Evolutionary conservation across 1,140 invertebrate species (phyloP).

Genomic region (Macrostomum lignano): DNA sequence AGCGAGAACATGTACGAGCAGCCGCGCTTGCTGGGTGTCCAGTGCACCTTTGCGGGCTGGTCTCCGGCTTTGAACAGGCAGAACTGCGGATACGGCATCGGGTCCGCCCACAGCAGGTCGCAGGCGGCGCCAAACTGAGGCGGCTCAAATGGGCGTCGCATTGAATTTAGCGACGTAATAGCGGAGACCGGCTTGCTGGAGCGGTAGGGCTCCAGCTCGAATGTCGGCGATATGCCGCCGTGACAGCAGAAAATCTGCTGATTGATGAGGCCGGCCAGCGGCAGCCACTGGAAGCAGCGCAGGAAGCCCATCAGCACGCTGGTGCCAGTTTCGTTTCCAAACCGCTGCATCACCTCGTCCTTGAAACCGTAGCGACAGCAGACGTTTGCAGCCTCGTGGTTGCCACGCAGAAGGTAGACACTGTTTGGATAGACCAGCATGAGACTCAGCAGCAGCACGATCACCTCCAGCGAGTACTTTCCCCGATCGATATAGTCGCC

Average conservation of each 20-base stretch:
- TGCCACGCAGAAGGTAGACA: slow-evolving; percentile 38
- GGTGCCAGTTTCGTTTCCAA: too few relatives aligned
- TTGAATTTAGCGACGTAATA: too few relatives aligned
- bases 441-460: slow-evolving; percentile 23
- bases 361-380: slow-evolving; percentile 35
- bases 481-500: slow-evolving; percentile 34
- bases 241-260: slow-evolving; percentile 10
- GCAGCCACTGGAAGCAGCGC: too few relatives aligned
- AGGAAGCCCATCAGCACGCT: too few relatives aligned
- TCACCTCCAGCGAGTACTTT: slow-evolving; percentile 33
- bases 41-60: not conserved
- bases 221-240: slow-evolving; percentile 10
- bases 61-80: too few relatives aligned
- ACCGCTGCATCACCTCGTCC: too few relatives aligned
- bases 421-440: slow-evolving; percentile 34
- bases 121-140: slow-evolving; percentile 47
- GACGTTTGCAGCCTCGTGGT: slow-evolving; percentile 38
- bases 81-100: too few relatives aligned
- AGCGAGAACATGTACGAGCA: slow-evolving; percentile 4
- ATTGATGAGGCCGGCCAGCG: slow-evolving; percentile 10
- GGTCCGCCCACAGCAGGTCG: slow-evolving; percentile 32
- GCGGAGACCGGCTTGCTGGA: too few relatives aligned
- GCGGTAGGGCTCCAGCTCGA: too few relatives aligned
- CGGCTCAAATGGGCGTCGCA: slow-evolving; percentile 36
- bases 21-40: not conserved